phyloP scores from a whole-genome alignment of 1,140 invertebrate species.

The Bacillus rossius region DNA sequence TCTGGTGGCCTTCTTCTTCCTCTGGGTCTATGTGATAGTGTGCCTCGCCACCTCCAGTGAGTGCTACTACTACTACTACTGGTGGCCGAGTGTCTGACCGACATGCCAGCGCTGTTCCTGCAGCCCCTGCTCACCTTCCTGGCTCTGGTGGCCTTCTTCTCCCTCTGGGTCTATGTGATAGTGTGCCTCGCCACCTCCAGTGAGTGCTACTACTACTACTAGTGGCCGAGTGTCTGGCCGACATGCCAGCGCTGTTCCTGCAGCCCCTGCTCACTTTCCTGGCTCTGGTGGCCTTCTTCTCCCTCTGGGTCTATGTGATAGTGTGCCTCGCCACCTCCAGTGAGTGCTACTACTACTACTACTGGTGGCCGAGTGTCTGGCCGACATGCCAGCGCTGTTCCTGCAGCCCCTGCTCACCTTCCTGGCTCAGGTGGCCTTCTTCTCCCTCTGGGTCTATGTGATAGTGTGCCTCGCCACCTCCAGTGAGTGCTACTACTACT shows the following conservation, averaged over 20 bases:
- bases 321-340: conserved; percentile 62
- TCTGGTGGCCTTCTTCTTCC: conserved; percentile 70
- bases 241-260: conserved; percentile 78
- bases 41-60: conserved; percentile 65
- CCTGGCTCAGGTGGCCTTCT: conserved; percentile 67
- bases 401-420: conserved; percentile 86
- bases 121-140: conserved; percentile 85
- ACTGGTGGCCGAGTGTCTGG: too few relatives aligned
- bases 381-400: conserved; percentile 76
- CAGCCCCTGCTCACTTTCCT: conserved; percentile 85
- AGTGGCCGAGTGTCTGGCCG: too few relatives aligned
- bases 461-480: conserved; percentile 65
- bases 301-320: conserved; percentile 80
- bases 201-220: too few relatives aligned
- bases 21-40: conserved; percentile 77
- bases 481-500: too few relatives aligned
- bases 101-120: conserved; percentile 78
- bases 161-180: conserved; percentile 80
- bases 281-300: conserved; percentile 69
- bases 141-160: conserved; percentile 69
- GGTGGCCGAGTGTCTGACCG: too few relatives aligned
- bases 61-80: too few relatives aligned
- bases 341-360: too few relatives aligned
- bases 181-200: conserved; percentile 62
- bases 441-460: conserved; percentile 78